Evolutionary conservation across 1,140 invertebrate species (phyloP).

Genomic region (Bombus huntii): DNA sequence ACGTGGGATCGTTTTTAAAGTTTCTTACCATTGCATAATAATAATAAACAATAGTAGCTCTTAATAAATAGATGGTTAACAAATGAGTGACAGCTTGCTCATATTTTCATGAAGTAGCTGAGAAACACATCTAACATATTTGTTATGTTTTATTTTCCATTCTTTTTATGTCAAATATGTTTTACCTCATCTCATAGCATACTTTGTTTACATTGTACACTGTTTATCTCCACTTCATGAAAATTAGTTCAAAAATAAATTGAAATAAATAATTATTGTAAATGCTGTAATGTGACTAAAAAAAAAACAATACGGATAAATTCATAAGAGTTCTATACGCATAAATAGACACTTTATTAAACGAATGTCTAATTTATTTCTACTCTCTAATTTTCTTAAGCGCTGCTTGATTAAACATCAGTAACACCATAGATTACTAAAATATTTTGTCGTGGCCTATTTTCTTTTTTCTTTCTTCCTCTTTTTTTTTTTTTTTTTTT

Average conservation of each 20-base stretch:
- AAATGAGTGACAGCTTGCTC: constrained; percentile 66
- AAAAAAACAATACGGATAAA: constrained; percentile 55
- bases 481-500: not conserved
- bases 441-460: constrained; percentile 41
- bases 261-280: constrained; percentile 67
- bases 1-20: constrained; percentile 81
- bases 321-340: constrained; percentile 67
- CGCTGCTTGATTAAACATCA: constrained; percentile 67
- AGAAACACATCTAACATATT: constrained; percentile 46
- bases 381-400: constrained; percentile 73
- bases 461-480: not conserved
- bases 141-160: constrained; percentile 49
- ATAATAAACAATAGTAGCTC: constrained; percentile 70
- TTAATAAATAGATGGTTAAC: constrained; percentile 68
- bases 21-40: constrained; percentile 81
- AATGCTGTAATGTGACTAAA: constrained; percentile 69
- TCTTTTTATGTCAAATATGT: constrained; percentile 44
- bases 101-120: constrained; percentile 68
- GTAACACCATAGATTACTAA: constrained; percentile 56
- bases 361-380: constrained; percentile 76
- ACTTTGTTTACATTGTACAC: constrained; percentile 62
- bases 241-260: constrained; percentile 62
- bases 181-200: constrained; percentile 53
- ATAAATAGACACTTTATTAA: constrained; percentile 76
- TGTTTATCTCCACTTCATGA: constrained; percentile 65